A percentile compares a stretch with the other conserved stretches of the same genome.
Conservation (phyloP, 2,797 vertebrate genomes). For the Phataginus tetradactyla region DNA sequence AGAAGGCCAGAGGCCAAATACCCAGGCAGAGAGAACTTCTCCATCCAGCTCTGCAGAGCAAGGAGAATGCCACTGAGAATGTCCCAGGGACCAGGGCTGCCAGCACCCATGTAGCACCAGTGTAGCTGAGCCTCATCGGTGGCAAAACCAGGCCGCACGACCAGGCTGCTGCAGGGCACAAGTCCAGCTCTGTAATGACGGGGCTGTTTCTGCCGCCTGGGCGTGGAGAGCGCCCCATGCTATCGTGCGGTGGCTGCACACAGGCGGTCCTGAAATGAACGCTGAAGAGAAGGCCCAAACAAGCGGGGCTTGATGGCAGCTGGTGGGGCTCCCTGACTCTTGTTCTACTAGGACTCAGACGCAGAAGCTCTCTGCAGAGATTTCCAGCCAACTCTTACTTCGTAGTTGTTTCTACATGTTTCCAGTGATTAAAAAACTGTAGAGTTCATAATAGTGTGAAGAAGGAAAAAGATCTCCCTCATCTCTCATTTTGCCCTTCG, state of each 20-base stretch:
- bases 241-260: rapidly evolving
- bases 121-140: rapidly evolving
- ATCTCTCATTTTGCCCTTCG: neutral
- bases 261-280: rapidly evolving
- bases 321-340: neutral
- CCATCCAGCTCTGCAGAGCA: neutral
- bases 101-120: neutral
- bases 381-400: neutral
- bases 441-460: neutral
- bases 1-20: neutral
- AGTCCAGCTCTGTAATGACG: rapidly evolving
- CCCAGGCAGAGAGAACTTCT: neutral
- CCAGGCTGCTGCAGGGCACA: rapidly evolving
- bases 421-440: neutral
- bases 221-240: rapidly evolving
- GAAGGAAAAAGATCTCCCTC: neutral
- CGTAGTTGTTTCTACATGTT: neutral
- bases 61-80: neutral
- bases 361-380: neutral
- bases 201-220: neutral
- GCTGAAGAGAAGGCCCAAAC: no score
- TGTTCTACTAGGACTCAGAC: neutral
- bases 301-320: neutral
- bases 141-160: neutral
- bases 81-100: neutral